Conservation (phyloP, 1,140 invertebrate genomes). For the Ctenoplectra terminalis region DNA sequence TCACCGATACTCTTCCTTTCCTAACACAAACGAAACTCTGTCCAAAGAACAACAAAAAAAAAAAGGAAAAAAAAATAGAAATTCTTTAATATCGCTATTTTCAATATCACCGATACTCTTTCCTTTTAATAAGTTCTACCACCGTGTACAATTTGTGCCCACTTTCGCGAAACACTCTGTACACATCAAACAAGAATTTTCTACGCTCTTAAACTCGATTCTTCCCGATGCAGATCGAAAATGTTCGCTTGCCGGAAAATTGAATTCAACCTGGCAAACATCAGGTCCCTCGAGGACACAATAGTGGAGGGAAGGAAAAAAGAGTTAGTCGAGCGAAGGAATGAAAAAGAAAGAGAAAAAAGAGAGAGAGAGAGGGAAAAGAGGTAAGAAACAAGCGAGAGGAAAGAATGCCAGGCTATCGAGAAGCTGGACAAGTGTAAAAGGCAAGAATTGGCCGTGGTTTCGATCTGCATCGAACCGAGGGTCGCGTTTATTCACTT, state of each 20-base stretch:
- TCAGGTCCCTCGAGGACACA: neutral
- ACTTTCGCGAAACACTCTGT: too few relatives aligned
- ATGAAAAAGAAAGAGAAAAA: too few relatives aligned
- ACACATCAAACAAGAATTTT: neutral
- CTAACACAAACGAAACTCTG: too few relatives aligned
- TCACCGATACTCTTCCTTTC: too few relatives aligned
- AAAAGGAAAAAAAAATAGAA: too few relatives aligned
- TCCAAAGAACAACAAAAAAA: too few relatives aligned
- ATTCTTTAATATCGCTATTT: too few relatives aligned
- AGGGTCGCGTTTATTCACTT: slow-evolving; percentile 22
- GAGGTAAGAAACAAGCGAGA: neutral
- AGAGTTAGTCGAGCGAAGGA: neutral
- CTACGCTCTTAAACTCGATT: neutral
- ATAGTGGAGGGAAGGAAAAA: neutral
- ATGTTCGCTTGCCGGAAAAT: neutral
- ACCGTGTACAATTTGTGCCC: too few relatives aligned
- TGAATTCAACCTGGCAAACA: slow-evolving; percentile 1
- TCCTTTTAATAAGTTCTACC: too few relatives aligned
- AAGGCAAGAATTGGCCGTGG: slow-evolving; percentile 13
- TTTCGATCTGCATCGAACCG: neutral
- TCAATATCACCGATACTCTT: too few relatives aligned
- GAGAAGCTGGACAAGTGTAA: slow-evolving; percentile 36
- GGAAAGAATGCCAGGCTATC: neutral
- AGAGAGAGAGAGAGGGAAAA: neutral
- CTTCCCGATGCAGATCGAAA: neutral